Evolutionary conservation across 37 sponge, comb jelly and placozoan genomes (phyloP).

Genomic region (Tethya wilhelma): DNA sequence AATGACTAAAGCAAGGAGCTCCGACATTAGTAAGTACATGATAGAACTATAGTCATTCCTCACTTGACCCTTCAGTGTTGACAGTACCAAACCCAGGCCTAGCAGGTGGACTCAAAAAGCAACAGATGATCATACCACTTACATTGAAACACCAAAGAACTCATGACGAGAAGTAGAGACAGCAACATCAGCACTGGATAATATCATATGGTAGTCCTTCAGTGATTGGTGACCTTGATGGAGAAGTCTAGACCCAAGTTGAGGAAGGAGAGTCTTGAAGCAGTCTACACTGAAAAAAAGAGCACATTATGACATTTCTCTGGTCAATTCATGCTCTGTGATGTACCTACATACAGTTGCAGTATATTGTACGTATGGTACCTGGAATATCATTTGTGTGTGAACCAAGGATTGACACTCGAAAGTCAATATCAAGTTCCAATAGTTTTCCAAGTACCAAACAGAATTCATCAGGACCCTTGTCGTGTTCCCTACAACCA

Average conservation of each 20-base stretch:
- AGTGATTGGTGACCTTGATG: slow-evolving; percentile 48
- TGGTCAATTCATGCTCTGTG: background rate
- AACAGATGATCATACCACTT: slow-evolving; percentile 17
- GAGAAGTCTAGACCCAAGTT: slow-evolving; percentile 35
- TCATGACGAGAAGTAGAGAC: slow-evolving; percentile 93
- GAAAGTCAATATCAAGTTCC: slow-evolving; percentile 47
- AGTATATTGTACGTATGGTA: slow-evolving; percentile 5
- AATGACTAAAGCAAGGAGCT: no score
- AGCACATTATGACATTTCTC: background rate
- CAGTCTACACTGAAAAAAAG: background rate
- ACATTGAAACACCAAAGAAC: slow-evolving; percentile 96
- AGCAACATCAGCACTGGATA: slow-evolving; percentile 73
- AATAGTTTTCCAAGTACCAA: slow-evolving; percentile 51
- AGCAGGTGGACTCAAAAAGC: no score
- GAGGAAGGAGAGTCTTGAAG: slow-evolving; percentile 13
- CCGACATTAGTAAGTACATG: no score
- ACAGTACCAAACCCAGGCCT: no score
- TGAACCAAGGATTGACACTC: slow-evolving; percentile 80
- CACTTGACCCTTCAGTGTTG: no score
- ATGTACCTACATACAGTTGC: background rate
- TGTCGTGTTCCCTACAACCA: slow-evolving; percentile 90
- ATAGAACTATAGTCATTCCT: no score
- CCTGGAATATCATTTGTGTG: slow-evolving; percentile 85
- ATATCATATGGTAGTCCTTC: slow-evolving; percentile 63
- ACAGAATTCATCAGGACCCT: slow-evolving; percentile 85